These are phyloP conservation scores for Dermatemys mawii DNA, from an alignment of 2,113 vertebrate species.

Conservation along the genomic window DNA sequence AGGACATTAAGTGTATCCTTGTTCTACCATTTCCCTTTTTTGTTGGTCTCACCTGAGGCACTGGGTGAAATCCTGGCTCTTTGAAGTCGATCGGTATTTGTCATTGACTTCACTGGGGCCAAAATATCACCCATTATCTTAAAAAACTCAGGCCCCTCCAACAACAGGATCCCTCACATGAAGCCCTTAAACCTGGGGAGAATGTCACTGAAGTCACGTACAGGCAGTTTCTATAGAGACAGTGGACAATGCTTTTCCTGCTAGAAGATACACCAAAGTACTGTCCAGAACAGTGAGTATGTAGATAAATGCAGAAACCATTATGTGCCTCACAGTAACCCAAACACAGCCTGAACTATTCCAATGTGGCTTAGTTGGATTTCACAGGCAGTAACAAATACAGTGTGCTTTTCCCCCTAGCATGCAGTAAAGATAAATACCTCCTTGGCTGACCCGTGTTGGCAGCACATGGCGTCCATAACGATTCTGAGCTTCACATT, in stretches of 20 bases:
- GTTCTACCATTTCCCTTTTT: not conserved
- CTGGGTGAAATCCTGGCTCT: not conserved
- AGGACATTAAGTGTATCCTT: not conserved
- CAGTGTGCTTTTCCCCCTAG: not conserved
- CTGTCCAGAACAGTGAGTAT: not conserved
- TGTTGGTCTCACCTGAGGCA: not conserved
- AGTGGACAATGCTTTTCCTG: not conserved
- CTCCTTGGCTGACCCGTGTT: conserved; percentile 81
- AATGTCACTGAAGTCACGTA: not conserved
- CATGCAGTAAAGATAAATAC: conserved; percentile 66
- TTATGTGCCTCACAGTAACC: not conserved
- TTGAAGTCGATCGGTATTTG: too few relatives aligned
- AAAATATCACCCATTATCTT: not conserved
- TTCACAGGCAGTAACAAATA: not conserved
- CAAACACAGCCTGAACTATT: not conserved
- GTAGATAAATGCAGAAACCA: not conserved
- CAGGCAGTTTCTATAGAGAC: not conserved
- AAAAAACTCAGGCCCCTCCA: not conserved
- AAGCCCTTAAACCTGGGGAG: not conserved
- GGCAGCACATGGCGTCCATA: conserved; percentile 78
- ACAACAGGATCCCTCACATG: too few relatives aligned
- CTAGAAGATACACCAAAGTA: not conserved
- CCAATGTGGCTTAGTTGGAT: not conserved
- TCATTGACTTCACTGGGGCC: too few relatives aligned
- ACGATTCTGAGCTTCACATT: conserved; percentile 81